Conservation (phyloP, 2,113 vertebrate genomes). For the Nymphicus hollandicus region DNA sequence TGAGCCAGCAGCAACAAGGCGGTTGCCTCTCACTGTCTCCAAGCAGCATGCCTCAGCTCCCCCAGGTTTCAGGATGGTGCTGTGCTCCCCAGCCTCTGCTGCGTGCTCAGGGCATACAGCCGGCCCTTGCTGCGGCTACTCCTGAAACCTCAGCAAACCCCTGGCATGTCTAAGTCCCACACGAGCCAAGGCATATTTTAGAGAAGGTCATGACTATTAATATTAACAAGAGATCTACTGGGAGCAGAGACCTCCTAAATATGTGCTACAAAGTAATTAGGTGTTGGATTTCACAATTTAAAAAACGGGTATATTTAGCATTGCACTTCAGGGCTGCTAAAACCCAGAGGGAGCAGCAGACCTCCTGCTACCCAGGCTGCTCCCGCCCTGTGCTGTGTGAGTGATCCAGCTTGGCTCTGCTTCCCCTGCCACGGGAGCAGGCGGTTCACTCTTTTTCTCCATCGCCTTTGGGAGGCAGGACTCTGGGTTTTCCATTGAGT, state of each 20-base stretch:
- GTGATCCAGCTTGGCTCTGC: neutral
- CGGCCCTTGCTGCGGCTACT: accelerated
- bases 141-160: neutral
- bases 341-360: neutral
- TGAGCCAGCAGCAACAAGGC: accelerated
- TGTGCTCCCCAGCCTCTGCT: neutral
- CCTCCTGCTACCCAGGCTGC: neutral
- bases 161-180: neutral
- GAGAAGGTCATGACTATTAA: constrained; percentile 31
- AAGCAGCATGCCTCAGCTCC: neutral
- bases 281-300: constrained; percentile 23
- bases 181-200: neutral
- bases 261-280: constrained; percentile 13
- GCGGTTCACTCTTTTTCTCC: accelerated
- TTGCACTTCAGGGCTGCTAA: neutral
- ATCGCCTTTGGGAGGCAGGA: accelerated
- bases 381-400: accelerated
- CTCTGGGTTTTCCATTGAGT: neutral
- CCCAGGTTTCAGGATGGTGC: accelerated
- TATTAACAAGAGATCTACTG: neutral
- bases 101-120: accelerated
- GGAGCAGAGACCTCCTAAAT: constrained; percentile 3
- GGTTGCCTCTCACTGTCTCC: neutral
- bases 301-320: constrained; percentile 15
- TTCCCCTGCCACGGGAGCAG: accelerated